Evolutionary conservation across 2,888 invertebrate species (phyloP).

Genomic region (Euspilapteryx auroguttella): DNA sequence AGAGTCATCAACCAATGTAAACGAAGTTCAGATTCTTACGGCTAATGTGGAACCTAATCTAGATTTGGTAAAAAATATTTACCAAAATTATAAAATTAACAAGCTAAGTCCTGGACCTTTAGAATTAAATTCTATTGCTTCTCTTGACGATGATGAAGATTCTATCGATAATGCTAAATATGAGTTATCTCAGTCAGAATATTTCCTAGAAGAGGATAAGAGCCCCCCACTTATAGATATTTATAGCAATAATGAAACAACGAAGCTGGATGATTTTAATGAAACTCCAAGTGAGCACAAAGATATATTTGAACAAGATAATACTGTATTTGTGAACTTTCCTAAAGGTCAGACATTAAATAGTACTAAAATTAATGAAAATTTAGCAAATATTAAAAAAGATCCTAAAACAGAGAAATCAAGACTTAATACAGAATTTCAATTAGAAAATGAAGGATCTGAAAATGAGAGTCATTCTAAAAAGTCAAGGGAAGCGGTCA

Average conservation of each 20-base stretch:
- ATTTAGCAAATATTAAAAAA: no score
- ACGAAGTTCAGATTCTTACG: constrained; percentile 27
- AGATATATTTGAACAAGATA: no score
- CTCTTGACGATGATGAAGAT: constrained; percentile 9
- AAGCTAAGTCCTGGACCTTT: constrained; percentile 19
- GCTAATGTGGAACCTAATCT: constrained; percentile 22
- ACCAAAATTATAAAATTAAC: constrained; percentile 29
- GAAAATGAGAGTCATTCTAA: no score
- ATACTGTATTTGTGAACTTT: no score
- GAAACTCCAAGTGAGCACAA: no score
- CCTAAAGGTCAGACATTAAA: no score
- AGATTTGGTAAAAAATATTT: constrained; percentile 20
- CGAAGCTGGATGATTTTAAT: neutral
- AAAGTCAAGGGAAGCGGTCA: no score
- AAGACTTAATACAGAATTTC: no score
- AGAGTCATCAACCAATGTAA: no score
- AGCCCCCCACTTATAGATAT: neutral
- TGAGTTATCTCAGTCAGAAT: constrained; percentile 7
- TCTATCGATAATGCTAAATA: constrained; percentile 9
- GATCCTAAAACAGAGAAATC: no score
- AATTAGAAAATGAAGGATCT: no score
- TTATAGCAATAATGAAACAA: neutral
- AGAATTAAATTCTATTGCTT: constrained; percentile 25
- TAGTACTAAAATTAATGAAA: neutral
- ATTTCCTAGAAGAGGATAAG: no score